Evolutionary conservation across 2,888 invertebrate genomes (phyloP).

Genomic region (Acanthosepion lycidas): DNA sequence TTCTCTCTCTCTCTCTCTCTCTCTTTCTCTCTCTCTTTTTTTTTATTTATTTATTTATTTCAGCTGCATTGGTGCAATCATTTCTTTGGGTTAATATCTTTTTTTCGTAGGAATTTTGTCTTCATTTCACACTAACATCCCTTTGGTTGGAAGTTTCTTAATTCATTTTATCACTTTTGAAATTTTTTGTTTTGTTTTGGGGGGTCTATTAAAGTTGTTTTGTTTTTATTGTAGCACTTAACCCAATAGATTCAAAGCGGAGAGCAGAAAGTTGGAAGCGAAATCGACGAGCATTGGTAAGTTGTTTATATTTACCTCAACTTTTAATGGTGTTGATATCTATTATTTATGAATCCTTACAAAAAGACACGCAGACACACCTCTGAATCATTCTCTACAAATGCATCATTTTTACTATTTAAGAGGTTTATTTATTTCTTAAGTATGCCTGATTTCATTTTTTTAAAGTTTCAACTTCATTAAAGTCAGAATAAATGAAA

Average conservation of each 20-base stretch:
- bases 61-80: background rate
- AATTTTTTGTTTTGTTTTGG: too few species aligned
- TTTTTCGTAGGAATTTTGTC: background rate
- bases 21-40: too few species aligned
- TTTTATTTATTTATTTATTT: too few species aligned
- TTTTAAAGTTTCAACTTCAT: too few species aligned
- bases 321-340: background rate
- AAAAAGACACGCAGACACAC: background rate
- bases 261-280: slow-evolving; percentile 99
- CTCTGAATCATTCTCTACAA: too few species aligned
- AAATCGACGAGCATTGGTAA: slow-evolving; percentile 91
- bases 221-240: slow-evolving; percentile 66
- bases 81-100: background rate
- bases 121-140: background rate
- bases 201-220: background rate
- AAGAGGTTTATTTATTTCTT: too few species aligned
- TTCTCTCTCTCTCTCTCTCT: too few species aligned
- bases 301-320: slow-evolving; percentile 50
- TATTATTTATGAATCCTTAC: background rate
- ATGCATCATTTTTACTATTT: too few species aligned
- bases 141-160: background rate
- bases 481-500: too few species aligned
- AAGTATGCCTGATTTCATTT: too few species aligned
- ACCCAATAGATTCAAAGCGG: slow-evolving; percentile 96
- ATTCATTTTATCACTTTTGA: background rate